phyloP scores from a whole-genome alignment of 1,140 invertebrate genomes.

The Dryas iulia region DNA sequence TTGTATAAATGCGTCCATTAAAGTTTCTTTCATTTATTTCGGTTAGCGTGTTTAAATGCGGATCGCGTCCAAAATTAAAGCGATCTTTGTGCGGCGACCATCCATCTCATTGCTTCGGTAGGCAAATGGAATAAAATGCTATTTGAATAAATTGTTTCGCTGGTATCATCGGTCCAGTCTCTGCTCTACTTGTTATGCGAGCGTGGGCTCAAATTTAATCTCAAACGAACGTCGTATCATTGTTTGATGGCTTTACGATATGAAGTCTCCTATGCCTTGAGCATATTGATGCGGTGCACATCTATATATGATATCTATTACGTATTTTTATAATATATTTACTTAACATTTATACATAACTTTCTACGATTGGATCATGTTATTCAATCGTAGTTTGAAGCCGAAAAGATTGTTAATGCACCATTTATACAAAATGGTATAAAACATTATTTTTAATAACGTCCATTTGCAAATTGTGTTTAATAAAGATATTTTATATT shows the following conservation, averaged over 20 bases:
- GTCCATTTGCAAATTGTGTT: not conserved
- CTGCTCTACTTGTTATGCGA: constrained; percentile 39
- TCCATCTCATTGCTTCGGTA: constrained; percentile 12
- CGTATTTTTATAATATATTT: not conserved
- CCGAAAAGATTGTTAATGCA: not conserved
- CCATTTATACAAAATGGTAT: not conserved
- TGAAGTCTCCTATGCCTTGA: constrained; percentile 26
- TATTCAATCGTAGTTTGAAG: not conserved
- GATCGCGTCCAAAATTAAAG: constrained; percentile 17
- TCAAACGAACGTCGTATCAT: constrained; percentile 42
- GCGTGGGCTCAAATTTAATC: constrained; percentile 60
- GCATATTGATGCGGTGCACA: constrained; percentile 9
- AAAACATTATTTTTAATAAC: not conserved
- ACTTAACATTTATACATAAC: not conserved
- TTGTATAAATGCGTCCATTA: constrained; percentile 68
- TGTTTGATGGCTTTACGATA: constrained; percentile 55
- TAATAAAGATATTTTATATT: constrained; percentile 18
- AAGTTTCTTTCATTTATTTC: constrained; percentile 50
- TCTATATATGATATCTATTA: not conserved
- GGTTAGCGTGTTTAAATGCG: constrained; percentile 20
- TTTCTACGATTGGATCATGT: not conserved
- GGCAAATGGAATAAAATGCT: constrained; percentile 18
- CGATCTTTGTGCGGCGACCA: constrained; percentile 11
- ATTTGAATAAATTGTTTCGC: constrained; percentile 10
- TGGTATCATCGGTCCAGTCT: constrained; percentile 2